These are phyloP conservation scores for Gorsachius magnificus DNA, from an alignment of 2,797 vertebrate genomes.

Conservation along the genomic window DNA sequence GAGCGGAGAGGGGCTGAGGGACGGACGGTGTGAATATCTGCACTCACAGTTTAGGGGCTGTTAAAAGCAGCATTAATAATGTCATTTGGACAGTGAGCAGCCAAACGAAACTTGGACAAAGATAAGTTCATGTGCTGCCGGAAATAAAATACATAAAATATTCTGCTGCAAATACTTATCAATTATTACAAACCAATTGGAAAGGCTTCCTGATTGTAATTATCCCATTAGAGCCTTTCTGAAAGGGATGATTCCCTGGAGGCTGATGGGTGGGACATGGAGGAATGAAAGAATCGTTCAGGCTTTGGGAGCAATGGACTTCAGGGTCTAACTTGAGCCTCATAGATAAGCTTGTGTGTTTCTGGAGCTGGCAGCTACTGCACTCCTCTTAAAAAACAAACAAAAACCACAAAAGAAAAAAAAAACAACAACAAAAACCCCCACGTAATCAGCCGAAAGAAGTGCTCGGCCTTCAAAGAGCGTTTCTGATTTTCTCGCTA, in stretches of 20 bases:
- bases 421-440: no score
- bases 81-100: background rate
- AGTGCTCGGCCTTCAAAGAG: background rate
- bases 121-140: background rate
- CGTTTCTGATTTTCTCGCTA: background rate
- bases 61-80: background rate
- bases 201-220: background rate
- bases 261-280: fast-evolving
- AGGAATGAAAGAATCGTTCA: background rate
- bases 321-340: background rate
- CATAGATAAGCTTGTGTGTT: background rate
- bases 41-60: background rate
- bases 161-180: background rate
- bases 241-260: background rate
- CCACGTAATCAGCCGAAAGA: background rate
- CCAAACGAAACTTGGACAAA: background rate
- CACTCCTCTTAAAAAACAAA: background rate
- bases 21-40: background rate
- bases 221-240: background rate
- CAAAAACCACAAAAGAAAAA: background rate
- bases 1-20: background rate
- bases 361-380: background rate
- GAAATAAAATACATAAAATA: background rate
- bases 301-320: background rate
- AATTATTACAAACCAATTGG: background rate